Conservation (phyloP, 1,140 invertebrate genomes). For the Brachionus koreanus region DNA sequence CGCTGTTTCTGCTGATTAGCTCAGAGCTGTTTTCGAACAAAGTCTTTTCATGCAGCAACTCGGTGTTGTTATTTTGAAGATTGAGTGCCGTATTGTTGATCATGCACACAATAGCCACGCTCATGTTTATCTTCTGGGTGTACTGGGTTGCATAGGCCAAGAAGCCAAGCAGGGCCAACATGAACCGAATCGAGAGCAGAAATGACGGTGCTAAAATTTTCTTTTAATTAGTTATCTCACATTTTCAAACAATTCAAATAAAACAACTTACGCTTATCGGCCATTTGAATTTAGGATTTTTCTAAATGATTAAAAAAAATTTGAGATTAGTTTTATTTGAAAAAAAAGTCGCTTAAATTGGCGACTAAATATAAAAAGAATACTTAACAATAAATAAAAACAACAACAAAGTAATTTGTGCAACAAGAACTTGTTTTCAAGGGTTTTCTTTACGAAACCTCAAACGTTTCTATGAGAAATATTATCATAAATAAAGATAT, state of each 20-base stretch:
- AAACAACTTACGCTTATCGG: not conserved
- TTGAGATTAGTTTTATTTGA: not conserved
- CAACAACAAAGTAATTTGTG: not conserved
- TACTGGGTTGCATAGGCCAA: conserved; percentile 60
- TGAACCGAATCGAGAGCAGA: conserved; percentile 35
- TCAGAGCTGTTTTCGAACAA: not conserved
- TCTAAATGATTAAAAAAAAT: not conserved
- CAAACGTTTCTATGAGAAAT: not conserved
- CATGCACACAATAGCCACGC: conserved; percentile 84
- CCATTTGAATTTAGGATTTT: not conserved
- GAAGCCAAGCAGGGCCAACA: conserved; percentile 15
- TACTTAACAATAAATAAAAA: not conserved
- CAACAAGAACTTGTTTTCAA: not conserved
- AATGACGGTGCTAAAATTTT: not conserved
- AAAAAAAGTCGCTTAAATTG: not conserved
- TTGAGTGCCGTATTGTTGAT: conserved; percentile 53
- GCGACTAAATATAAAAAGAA: not conserved
- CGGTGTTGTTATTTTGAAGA: not conserved
- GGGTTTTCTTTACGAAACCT: not conserved
- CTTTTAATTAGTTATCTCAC: not conserved
- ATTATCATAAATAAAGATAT: not conserved
- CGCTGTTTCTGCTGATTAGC: not conserved
- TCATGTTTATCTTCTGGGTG: conserved; percentile 78
- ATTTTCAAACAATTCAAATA: not conserved
- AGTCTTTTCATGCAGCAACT: not conserved